Evolutionary conservation across 2,113 vertebrate genomes (phyloP).

Genomic region (Lutjanus erythropterus): DNA sequence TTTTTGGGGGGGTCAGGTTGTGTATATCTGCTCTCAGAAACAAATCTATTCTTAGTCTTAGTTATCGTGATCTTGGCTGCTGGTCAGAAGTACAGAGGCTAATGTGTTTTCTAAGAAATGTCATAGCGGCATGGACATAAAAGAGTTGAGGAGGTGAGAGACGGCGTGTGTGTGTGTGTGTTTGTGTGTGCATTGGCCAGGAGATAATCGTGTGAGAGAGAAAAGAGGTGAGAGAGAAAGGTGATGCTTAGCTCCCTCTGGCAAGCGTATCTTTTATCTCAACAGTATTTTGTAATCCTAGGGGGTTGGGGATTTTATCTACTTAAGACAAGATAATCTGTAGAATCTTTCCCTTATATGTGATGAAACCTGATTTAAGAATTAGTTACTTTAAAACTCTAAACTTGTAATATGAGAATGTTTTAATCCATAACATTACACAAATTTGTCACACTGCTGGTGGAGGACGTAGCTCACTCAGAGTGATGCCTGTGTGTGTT

Average conservation of each 20-base stretch:
- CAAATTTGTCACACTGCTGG: background rate
- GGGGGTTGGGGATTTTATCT: conserved; percentile 12
- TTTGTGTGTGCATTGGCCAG: conserved; percentile 6
- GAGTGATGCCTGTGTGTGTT: background rate
- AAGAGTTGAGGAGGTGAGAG: conserved; percentile 37
- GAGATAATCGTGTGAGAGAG: conserved; percentile 12
- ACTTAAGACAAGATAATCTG: conserved; percentile 21
- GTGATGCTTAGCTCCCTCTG: conserved; percentile 22
- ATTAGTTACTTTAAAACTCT: background rate
- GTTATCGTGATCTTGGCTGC: conserved; percentile 21
- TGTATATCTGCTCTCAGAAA: background rate
- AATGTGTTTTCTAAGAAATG: conserved; percentile 47
- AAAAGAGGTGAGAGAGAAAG: conserved; percentile 23
- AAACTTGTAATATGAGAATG: background rate
- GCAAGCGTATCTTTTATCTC: conserved; percentile 21
- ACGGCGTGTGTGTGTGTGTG: background rate
- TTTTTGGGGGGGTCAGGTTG: too few species aligned
- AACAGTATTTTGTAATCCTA: conserved; percentile 36
- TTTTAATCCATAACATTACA: background rate
- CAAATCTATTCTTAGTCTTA: background rate
- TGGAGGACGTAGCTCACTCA: background rate
- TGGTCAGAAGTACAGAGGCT: conserved; percentile 6
- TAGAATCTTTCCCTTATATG: background rate
- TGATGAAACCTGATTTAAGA: conserved; percentile 20
- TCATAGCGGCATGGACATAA: conserved; percentile 5